Evolutionary conservation across 1,140 invertebrate species (phyloP).

Genomic region (Drosophila varians): DNA sequence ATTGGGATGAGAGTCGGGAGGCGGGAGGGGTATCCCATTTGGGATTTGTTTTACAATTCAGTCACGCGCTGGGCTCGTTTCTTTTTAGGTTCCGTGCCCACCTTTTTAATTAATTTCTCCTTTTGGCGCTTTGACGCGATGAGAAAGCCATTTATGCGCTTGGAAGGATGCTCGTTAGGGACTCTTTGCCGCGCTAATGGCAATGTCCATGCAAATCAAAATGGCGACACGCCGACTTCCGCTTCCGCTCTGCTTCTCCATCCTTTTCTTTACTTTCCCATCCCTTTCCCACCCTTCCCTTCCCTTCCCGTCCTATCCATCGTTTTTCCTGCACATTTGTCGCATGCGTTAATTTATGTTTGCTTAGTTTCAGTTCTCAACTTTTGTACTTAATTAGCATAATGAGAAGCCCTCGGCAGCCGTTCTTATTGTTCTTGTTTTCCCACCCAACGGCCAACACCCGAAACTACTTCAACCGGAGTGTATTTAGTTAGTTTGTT

Average conservation of each 20-base stretch:
- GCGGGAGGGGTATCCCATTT: slow-evolving; percentile 22
- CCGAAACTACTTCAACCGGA: slow-evolving; percentile 41
- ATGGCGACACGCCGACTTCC: slow-evolving; percentile 70
- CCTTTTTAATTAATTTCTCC: slow-evolving; percentile 77
- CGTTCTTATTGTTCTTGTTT: slow-evolving; percentile 21
- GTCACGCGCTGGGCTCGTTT: slow-evolving; percentile 63
- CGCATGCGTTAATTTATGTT: slow-evolving; percentile 70
- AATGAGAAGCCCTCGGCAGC: slow-evolving; percentile 43
- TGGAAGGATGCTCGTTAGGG: slow-evolving; percentile 47
- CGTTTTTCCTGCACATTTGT: slow-evolving; percentile 54
- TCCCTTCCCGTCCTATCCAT: too few relatives aligned
- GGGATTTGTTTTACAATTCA: slow-evolving; percentile 72
- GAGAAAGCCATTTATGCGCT: slow-evolving; percentile 52
- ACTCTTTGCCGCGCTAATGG: slow-evolving; percentile 20
- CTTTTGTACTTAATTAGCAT: slow-evolving; percentile 66
- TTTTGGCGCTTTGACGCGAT: slow-evolving; percentile 20
- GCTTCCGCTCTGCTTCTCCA: slow-evolving; percentile 28
- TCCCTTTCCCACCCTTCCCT: too few relatives aligned
- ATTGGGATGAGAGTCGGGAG: neutral
- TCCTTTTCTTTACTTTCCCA: neutral
- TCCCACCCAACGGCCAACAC: slow-evolving; percentile 27
- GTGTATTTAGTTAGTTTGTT: slow-evolving; percentile 53
- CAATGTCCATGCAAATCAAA: slow-evolving; percentile 69
- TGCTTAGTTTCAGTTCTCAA: slow-evolving; percentile 46
- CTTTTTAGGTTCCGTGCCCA: slow-evolving; percentile 48